These are phyloP conservation scores for Lepidochitona cinerea DNA, from an alignment of 2,888 invertebrate species.

Conservation along the genomic window DNA sequence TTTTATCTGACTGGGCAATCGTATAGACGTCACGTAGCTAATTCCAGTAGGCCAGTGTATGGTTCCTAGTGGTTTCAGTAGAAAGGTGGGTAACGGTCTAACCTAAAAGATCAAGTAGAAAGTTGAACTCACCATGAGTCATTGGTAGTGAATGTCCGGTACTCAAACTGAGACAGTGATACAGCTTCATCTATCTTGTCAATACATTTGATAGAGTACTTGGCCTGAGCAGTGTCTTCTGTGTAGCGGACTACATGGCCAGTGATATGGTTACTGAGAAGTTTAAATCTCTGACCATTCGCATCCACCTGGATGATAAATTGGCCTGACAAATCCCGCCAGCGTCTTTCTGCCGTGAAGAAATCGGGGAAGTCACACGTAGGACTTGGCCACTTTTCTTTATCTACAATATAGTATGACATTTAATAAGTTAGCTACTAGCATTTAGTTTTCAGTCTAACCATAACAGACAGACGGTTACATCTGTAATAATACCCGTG, in stretches of 20 bases:
- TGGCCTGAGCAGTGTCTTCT: constrained; percentile 34
- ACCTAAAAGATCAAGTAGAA: neutral
- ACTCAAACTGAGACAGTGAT: constrained; percentile 19
- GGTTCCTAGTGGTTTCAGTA: no score
- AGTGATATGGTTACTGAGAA: constrained; percentile 34
- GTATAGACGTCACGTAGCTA: no score
- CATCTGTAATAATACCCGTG: no score
- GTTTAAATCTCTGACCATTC: constrained; percentile 45
- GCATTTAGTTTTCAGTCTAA: no score
- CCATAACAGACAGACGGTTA: no score
- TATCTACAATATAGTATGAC: constrained; percentile 26
- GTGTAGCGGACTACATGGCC: constrained; percentile 22
- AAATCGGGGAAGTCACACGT: constrained; percentile 55
- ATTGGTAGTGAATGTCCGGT: constrained; percentile 47
- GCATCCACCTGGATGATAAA: constrained; percentile 46
- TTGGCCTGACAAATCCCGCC: constrained; percentile 60
- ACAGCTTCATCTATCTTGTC: constrained; percentile 21
- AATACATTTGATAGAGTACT: constrained; percentile 47
- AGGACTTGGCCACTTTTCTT: constrained; percentile 42
- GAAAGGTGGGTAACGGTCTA: neutral
- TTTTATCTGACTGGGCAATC: no score
- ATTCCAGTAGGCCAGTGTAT: no score
- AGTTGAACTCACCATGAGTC: constrained; percentile 45
- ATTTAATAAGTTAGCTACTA: no score
- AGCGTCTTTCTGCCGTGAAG: constrained; percentile 43